Evolutionary conservation across 2,888 invertebrate species (phyloP).

Genomic region (Pherbina coryleti): DNA sequence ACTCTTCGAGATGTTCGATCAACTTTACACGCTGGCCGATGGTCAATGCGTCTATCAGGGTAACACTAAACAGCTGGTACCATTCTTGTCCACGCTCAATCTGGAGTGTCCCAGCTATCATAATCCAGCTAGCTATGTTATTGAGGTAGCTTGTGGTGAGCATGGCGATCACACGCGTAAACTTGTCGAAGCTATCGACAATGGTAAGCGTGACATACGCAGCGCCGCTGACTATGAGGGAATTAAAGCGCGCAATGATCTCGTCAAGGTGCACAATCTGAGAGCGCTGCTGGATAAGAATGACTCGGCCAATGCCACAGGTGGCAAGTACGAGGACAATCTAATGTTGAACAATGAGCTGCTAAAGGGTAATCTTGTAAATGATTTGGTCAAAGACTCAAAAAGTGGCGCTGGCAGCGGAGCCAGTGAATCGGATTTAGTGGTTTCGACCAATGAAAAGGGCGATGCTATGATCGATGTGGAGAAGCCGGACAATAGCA

Average conservation of each 20-base stretch:
- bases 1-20: constrained; percentile 96
- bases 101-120: constrained; percentile 95
- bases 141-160: constrained; percentile 97
- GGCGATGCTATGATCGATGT: constrained; percentile 68
- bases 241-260: constrained; percentile 71
- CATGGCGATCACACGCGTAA: constrained; percentile 91
- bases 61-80: constrained; percentile 85
- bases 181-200: constrained; percentile 86
- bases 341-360: constrained; percentile 67
- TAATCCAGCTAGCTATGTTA: constrained; percentile 96
- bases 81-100: constrained; percentile 83
- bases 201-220: constrained; percentile 85
- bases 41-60: constrained; percentile 97
- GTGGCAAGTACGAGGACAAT: constrained; percentile 65
- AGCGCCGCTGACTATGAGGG: constrained; percentile 79
- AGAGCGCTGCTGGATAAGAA: constrained; percentile 72
- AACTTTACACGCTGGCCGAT: constrained; percentile 92
- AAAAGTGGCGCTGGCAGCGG: constrained; percentile 20
- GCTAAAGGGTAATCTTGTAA: constrained; percentile 73
- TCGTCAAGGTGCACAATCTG: constrained; percentile 72
- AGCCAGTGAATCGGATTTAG: not conserved
- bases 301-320: constrained; percentile 67
- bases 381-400: constrained; percentile 73
- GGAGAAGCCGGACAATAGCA: constrained; percentile 79
- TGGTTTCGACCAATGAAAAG: constrained; percentile 61